These are phyloP conservation scores for Apostichopus parvimensis DNA, from an alignment of 35 echinoderm and acorn worm species.

Conservation along the genomic window DNA sequence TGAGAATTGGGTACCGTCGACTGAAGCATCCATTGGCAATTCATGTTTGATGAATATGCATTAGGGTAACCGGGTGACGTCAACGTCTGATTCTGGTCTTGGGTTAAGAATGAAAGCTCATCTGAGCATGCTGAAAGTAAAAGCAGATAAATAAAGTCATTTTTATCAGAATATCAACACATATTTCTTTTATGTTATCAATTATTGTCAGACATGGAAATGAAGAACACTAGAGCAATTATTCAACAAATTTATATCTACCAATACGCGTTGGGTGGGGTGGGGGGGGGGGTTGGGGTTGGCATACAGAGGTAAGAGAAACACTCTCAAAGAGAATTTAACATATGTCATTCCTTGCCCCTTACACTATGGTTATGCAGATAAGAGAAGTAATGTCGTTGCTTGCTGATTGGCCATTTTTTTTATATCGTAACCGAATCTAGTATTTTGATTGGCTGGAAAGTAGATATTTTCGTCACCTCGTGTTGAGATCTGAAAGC, in stretches of 20 bases:
- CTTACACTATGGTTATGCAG: too few relatives aligned
- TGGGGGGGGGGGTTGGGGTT: too few relatives aligned
- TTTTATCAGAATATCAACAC: background rate
- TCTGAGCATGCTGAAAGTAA: background rate
- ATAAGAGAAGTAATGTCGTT: too few relatives aligned
- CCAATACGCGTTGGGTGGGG: too few relatives aligned
- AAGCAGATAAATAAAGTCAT: background rate
- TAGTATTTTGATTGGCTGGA: background rate
- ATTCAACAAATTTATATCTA: background rate
- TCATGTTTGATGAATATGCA: conserved; percentile 6
- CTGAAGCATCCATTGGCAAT: conserved; percentile 18
- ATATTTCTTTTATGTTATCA: too few relatives aligned
- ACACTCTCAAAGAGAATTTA: too few relatives aligned
- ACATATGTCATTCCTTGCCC: too few relatives aligned
- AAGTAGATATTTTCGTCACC: too few relatives aligned
- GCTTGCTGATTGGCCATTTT: too few relatives aligned
- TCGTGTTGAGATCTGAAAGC: too few relatives aligned
- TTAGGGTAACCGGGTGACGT: conserved; percentile 41
- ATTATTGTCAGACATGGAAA: background rate
- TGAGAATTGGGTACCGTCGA: background rate
- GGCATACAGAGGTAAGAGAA: too few relatives aligned
- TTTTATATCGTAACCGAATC: too few relatives aligned
- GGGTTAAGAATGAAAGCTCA: background rate
- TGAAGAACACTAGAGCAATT: background rate
- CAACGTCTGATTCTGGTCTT: background rate